Conservation (phyloP, 2,113 vertebrate genomes). For the Arothron firmamentum region DNA sequence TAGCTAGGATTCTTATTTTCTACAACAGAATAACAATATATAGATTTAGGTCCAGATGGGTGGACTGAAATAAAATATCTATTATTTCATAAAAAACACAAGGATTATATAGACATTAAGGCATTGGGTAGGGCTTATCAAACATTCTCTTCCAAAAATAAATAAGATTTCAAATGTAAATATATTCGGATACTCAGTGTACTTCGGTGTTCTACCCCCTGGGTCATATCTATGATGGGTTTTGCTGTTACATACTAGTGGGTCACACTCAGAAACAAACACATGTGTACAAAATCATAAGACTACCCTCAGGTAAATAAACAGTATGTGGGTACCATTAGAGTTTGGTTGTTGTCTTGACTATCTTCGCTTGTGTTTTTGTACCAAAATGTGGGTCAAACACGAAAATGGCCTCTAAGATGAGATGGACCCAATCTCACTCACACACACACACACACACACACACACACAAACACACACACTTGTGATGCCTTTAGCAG, state of each 20-base stretch:
- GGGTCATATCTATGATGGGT: slow-evolving; percentile 52
- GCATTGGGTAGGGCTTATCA: slow-evolving; percentile 75
- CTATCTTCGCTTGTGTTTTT: slow-evolving; percentile 55
- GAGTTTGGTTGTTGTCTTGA: slow-evolving; percentile 33
- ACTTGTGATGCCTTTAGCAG: slow-evolving; percentile 30
- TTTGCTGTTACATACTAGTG: slow-evolving; percentile 48
- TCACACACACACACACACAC: slow-evolving; percentile 6
- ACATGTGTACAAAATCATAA: background rate
- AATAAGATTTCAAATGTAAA: slow-evolving; percentile 65
- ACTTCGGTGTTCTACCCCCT: slow-evolving; percentile 72
- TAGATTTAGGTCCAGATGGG: slow-evolving; percentile 58
- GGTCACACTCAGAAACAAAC: slow-evolving; percentile 11
- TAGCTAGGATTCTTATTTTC: slow-evolving; percentile 50
- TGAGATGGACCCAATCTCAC: slow-evolving; percentile 18
- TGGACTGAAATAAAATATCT: slow-evolving; percentile 54
- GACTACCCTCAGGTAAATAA: slow-evolving; percentile 50
- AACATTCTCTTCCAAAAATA: slow-evolving; percentile 79
- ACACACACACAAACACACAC: slow-evolving; percentile 20
- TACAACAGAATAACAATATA: slow-evolving; percentile 64
- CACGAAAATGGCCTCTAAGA: slow-evolving; percentile 46
- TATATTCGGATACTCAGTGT: slow-evolving; percentile 67
- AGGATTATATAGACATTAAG: slow-evolving; percentile 77
- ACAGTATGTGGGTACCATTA: slow-evolving; percentile 46
- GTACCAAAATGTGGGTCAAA: slow-evolving; percentile 53
- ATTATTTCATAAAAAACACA: slow-evolving; percentile 62